These are phyloP conservation scores for Hemitrygon akajei DNA, from an alignment of 2,797 vertebrate species.

Conservation along the genomic window DNA sequence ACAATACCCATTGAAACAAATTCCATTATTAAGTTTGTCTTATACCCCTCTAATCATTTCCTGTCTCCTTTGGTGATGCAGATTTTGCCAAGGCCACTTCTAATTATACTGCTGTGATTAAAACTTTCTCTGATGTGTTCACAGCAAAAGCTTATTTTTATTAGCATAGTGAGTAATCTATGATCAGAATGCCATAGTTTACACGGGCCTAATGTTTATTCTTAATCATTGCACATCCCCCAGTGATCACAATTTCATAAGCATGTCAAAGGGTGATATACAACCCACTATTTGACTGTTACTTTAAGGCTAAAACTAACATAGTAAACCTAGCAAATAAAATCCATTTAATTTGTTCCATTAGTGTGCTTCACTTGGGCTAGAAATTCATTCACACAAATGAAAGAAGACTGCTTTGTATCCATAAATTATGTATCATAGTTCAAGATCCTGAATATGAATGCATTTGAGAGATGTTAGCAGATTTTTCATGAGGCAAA, in stretches of 20 bases:
- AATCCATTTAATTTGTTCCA: neutral
- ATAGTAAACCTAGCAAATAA: neutral
- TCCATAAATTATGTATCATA: neutral
- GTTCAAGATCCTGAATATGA: neutral
- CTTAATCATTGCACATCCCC: neutral
- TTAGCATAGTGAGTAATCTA: neutral
- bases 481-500: neutral
- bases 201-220: neutral
- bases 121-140: neutral
- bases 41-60: no score
- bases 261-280: neutral
- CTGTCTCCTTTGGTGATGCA: no score
- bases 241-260: neutral
- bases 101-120: neutral
- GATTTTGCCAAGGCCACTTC: no score
- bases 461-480: neutral
- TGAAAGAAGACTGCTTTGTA: no score
- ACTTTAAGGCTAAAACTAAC: neutral
- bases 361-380: neutral
- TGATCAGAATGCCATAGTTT: neutral
- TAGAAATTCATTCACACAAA: no score
- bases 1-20: no score
- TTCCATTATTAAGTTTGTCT: no score
- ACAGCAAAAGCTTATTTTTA: neutral
- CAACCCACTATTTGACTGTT: neutral